Conservation (phyloP, 92 coral and sea anemone genomes). For the Parazoanthus atlanticus region DNA sequence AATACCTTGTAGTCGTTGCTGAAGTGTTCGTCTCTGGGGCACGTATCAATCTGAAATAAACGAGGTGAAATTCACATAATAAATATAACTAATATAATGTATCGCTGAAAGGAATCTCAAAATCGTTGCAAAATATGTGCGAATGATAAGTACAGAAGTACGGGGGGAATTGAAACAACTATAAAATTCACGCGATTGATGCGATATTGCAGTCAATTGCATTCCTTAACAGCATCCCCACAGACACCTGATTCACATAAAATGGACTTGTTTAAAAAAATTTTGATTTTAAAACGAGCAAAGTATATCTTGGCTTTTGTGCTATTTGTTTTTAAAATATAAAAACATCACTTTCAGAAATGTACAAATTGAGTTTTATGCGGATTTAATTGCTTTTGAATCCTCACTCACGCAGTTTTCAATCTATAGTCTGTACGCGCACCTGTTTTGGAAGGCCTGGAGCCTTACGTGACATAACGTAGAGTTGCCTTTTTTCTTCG, state of each 20-base stretch:
- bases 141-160: too few species aligned
- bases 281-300: background rate
- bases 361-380: background rate
- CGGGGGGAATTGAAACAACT: too few species aligned
- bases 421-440: background rate
- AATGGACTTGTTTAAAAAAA: too few species aligned
- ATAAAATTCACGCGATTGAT: too few species aligned
- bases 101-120: background rate
- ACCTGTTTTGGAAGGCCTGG: slow-evolving; percentile 99
- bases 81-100: background rate
- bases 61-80: background rate
- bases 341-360: background rate
- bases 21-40: slow-evolving; percentile 92
- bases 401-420: slow-evolving; percentile 13
- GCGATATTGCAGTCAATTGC: too few species aligned
- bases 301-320: background rate
- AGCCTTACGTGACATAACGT: slow-evolving; percentile 81
- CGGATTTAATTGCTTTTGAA: background rate
- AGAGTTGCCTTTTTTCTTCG: slow-evolving; percentile 77
- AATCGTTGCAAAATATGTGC: too few species aligned
- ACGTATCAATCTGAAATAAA: slow-evolving; percentile 75
- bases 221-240: too few species aligned
- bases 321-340: too few species aligned
- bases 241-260: too few species aligned
- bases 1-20: slow-evolving; percentile 96